Base-by-base conservation (phyloP, 2,113 vertebrate genomes). In the Varanus salvator region DNA sequence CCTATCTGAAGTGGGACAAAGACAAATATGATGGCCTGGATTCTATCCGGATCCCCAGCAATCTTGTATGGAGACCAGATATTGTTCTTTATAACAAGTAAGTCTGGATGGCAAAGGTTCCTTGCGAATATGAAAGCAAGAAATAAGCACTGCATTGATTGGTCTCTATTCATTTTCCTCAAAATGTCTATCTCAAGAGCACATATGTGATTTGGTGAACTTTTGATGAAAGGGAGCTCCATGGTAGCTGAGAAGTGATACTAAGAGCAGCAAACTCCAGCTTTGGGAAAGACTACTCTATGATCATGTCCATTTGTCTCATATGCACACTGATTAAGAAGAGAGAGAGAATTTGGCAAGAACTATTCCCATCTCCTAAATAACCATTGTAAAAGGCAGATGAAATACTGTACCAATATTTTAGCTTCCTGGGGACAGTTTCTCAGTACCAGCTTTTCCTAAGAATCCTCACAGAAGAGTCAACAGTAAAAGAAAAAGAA, bases 41-140 rank as follows among this genome's bases (percentile, higher is more conserved):
- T 96, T 98, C 99, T 89, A 99, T 99, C 93, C 98, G 98, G 93
- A 99, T 99, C 92, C 99, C 99, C 89, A 98, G 98, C 27, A 97
- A 97, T 94, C 96, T 98, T 89, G 98, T 99, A 87, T 99, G 99
- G 99, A 99, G 98, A 93, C 99, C 99, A 0, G 99, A 99, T 94
- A 99, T 99, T 14, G 98, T 99, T 85, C 97, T 99, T 0, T 99
- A 99, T 92, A 99, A 99, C 97, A 99, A 99, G 99, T 99, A 98
- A 95, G 98, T 94, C 64, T 66, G 21, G 2, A 57, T 78, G 52
- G 44, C 84, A 66, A 93, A 80, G 38, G 12, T 38, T 91, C 44
- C 66, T 23, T 44, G 34, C 14, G 17, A 74, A 44, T 68, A 60
- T 52, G 19, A 44, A 76, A 54, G 3, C 57, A 83, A 34, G 23